Conservation (phyloP, 1,140 invertebrate genomes). For the Pachyrhynchus sulphureomaculatus region DNA sequence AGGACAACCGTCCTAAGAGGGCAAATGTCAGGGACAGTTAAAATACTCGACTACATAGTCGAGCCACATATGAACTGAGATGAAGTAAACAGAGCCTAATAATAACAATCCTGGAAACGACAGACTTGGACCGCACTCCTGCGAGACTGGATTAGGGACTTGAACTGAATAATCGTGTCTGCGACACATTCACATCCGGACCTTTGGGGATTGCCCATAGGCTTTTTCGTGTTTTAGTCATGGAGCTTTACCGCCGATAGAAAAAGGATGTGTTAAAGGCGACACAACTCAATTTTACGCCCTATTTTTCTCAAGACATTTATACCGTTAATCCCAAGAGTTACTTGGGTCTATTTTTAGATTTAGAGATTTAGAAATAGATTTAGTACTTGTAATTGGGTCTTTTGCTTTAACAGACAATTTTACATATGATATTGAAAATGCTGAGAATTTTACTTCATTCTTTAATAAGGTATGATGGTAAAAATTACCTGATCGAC, state of each 20-base stretch:
- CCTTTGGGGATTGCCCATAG: slow-evolving; percentile 18
- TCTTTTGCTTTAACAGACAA: background rate
- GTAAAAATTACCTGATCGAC: background rate
- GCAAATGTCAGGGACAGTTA: slow-evolving; percentile 22
- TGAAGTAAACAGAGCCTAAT: slow-evolving; percentile 18
- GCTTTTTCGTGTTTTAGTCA: slow-evolving; percentile 20
- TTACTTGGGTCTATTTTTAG: background rate
- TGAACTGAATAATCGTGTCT: slow-evolving; percentile 31
- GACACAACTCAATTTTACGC: slow-evolving; percentile 4
- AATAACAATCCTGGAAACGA: slow-evolving; percentile 32
- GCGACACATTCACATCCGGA: slow-evolving; percentile 22
- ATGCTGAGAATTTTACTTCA: no score
- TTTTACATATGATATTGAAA: no score
- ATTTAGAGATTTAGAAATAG: background rate
- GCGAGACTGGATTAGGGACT: slow-evolving; percentile 27
- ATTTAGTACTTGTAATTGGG: background rate
- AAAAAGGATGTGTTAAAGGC: slow-evolving; percentile 11
- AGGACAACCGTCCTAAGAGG: slow-evolving; percentile 11
- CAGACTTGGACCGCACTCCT: slow-evolving; percentile 25
- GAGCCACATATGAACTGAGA: slow-evolving; percentile 24
- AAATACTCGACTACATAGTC: slow-evolving; percentile 16
- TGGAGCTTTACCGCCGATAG: background rate
- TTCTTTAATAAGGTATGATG: no score
- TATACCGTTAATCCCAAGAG: background rate
- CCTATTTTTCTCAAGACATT: background rate